Evolutionary conservation across 2,113 vertebrate genomes (phyloP).

Genomic region (Cephalophus harveyi): DNA sequence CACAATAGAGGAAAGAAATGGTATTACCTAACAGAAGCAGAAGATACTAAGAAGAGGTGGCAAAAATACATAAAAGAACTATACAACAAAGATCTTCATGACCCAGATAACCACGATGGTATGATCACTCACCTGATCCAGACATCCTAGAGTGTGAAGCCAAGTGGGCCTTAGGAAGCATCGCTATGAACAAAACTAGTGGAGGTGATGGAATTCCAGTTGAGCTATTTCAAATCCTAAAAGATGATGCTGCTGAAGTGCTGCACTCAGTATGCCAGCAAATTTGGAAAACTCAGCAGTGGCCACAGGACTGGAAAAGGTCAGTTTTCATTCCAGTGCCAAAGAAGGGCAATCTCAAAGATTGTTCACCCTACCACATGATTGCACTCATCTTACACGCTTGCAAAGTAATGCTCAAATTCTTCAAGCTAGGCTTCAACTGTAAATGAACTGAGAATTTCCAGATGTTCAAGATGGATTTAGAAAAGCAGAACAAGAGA

Average conservation of each 20-base stretch:
- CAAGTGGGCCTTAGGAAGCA: background rate
- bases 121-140: background rate
- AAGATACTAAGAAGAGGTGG: background rate
- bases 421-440: background rate
- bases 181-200: background rate
- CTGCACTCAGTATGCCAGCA: background rate
- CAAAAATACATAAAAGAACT: background rate
- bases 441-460: fast-evolving
- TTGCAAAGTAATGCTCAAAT: background rate
- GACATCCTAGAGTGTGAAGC: background rate
- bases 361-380: background rate
- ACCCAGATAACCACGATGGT: fast-evolving
- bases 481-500: background rate
- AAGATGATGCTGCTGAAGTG: background rate
- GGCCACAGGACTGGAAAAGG: no score
- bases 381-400: background rate
- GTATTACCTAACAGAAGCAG: background rate
- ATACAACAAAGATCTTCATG: background rate
- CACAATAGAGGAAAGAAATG: background rate
- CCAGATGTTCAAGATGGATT: background rate
- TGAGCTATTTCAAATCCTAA: background rate
- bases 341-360: background rate
- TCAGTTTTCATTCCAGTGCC: no score
- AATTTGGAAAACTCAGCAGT: background rate
- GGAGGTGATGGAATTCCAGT: background rate